Conservation (phyloP, 2,888 invertebrate genomes). For the Emesis furor region DNA sequence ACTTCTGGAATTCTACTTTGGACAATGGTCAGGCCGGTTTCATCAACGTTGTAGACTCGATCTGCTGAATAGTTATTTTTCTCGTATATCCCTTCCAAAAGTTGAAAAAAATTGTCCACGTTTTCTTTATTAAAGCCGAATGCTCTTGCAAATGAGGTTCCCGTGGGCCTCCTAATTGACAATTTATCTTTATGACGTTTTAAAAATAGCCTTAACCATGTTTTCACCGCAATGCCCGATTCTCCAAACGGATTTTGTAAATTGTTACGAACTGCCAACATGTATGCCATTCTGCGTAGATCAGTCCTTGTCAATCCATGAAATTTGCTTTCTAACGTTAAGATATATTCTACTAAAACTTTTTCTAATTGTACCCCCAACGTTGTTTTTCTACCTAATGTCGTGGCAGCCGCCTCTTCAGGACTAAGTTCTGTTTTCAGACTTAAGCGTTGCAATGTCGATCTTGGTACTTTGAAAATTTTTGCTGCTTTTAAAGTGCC, state of each 20-base stretch:
- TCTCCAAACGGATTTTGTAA: constrained; percentile 48
- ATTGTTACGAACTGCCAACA: constrained; percentile 39
- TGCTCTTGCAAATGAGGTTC: constrained; percentile 68
- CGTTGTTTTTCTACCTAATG: constrained; percentile 38
- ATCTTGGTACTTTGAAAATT: constrained; percentile 28
- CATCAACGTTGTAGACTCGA: constrained; percentile 68
- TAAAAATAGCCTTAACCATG: constrained; percentile 65
- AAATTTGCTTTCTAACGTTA: constrained; percentile 53
- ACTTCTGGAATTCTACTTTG: constrained; percentile 71
- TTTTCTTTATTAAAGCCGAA: constrained; percentile 67
- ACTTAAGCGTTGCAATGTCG: constrained; percentile 29
- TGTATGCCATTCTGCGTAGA: constrained; percentile 46
- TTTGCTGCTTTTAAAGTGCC: constrained; percentile 26
- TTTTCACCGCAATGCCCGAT: constrained; percentile 48
- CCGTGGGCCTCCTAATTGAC: constrained; percentile 61
- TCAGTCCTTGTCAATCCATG: constrained; percentile 50
- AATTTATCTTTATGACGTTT: constrained; percentile 69
- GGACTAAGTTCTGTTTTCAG: constrained; percentile 54
- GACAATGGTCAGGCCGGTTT: constrained; percentile 69
- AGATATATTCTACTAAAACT: constrained; percentile 45
- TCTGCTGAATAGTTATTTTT: constrained; percentile 51
- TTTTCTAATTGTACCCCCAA: constrained; percentile 34
- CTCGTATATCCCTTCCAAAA: constrained; percentile 58
- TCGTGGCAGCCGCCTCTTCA: constrained; percentile 37
- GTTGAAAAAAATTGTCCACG: constrained; percentile 58